phyloP scores from a whole-genome alignment of 2,113 vertebrate species.

The Ivindomyrus marchei region DNA sequence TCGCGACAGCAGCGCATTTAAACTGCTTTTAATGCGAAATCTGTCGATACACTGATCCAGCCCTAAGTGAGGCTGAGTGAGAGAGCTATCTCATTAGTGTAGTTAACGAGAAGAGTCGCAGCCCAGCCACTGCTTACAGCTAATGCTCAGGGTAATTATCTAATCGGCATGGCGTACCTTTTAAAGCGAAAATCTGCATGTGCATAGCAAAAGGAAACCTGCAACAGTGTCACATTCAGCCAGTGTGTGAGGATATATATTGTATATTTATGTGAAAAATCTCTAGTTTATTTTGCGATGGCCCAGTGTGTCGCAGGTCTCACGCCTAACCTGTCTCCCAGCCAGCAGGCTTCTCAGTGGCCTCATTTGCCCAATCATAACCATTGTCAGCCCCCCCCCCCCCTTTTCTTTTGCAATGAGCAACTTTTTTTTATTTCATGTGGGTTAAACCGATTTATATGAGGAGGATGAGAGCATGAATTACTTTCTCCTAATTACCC shows the following conservation, averaged over 20 bases:
- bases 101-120: slow-evolving; percentile 18
- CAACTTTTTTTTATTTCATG: neutral
- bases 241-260: neutral
- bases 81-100: slow-evolving; percentile 48
- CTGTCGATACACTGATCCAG: slow-evolving; percentile 64
- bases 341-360: neutral
- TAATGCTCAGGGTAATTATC: neutral
- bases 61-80: slow-evolving; percentile 43
- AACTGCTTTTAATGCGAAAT: slow-evolving; percentile 55
- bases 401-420: neutral
- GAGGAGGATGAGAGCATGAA: neutral
- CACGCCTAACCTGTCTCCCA: neutral
- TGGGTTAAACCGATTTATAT: neutral
- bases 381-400: neutral
- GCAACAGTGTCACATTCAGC: neutral
- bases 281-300: neutral
- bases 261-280: neutral
- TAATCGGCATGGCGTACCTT: neutral
- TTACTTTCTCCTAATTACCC: neutral
- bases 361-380: neutral
- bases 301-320: neutral
- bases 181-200: neutral
- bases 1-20: slow-evolving; percentile 56
- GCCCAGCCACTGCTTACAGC: neutral
- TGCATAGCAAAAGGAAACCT: neutral